Evolutionary conservation across 2,113 vertebrate species (phyloP).

Genomic region (Odobenus rosmarus): DNA sequence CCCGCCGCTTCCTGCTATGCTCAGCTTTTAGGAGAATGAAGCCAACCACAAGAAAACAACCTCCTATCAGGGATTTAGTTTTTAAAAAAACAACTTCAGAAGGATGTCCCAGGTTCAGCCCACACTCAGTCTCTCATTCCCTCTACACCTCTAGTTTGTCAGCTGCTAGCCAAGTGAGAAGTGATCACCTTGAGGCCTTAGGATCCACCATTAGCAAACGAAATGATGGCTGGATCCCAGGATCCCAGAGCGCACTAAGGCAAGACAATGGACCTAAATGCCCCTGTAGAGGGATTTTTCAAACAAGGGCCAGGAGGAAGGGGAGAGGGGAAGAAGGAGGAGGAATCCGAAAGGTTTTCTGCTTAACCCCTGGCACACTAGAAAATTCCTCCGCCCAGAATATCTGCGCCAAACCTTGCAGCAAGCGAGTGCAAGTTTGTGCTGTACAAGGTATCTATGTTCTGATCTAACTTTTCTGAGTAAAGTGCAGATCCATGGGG

Average conservation of each 20-base stretch:
- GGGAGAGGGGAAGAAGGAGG: not conserved
- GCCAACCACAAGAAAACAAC: conserved; percentile 51
- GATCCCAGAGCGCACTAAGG: not conserved
- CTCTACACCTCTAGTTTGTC: not conserved
- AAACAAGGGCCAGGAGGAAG: not conserved
- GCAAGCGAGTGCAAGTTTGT: not conserved
- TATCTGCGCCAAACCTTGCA: not conserved
- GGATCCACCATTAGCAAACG: not conserved
- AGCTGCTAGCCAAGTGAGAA: not conserved
- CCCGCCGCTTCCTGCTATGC: not conserved
- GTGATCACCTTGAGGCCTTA: not conserved
- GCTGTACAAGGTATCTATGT: not conserved
- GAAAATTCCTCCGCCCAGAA: conserved; percentile 28
- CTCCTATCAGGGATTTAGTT: not conserved
- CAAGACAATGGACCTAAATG: conserved; percentile 10
- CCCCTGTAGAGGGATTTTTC: not conserved
- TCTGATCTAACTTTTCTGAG: conserved; percentile 33
- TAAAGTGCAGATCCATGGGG: not conserved
- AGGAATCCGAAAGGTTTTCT: conserved; percentile 36
- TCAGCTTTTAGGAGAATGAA: conserved; percentile 57
- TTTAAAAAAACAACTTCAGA: not conserved
- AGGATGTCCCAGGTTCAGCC: not conserved
- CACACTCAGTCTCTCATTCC: not conserved
- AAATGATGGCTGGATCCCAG: not conserved
- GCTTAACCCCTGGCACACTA: not conserved